Evolutionary conservation across 2,113 vertebrate genomes (phyloP).

Genomic region (Gallinago paraguaiae): DNA sequence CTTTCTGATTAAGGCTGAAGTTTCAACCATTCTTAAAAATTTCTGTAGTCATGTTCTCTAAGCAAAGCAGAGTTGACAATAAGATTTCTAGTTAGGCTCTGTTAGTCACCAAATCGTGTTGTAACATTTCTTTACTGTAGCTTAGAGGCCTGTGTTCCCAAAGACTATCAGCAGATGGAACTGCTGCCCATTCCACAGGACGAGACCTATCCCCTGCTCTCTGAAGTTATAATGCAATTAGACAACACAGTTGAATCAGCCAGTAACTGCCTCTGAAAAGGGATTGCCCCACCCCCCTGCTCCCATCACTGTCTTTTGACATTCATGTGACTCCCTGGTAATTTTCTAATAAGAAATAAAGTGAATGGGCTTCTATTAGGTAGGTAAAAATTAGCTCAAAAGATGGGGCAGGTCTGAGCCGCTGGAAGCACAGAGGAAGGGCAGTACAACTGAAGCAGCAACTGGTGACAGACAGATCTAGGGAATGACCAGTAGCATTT

Average conservation of each 20-base stretch:
- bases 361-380: background rate
- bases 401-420: background rate
- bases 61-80: background rate
- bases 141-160: background rate
- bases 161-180: background rate
- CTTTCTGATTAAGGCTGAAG: background rate
- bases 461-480: background rate
- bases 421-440: background rate
- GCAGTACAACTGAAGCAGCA: background rate
- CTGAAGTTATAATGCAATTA: background rate
- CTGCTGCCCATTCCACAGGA: background rate
- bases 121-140: background rate
- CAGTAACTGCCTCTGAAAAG: background rate
- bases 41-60: background rate
- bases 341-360: background rate
- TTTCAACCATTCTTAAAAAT: background rate
- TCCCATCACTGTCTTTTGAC: background rate
- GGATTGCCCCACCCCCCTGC: background rate
- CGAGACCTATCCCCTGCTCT: background rate
- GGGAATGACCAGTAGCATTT: background rate
- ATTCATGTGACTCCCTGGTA: background rate
- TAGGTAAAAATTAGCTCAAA: background rate
- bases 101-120: background rate
- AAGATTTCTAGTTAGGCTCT: background rate
- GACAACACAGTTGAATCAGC: background rate